Percentiles rank a stretch among this genome's conserved stretches.
Evolutionary conservation across 2,797 vertebrate genomes (phyloP).

Genomic region (Gadopsis marmoratus): DNA sequence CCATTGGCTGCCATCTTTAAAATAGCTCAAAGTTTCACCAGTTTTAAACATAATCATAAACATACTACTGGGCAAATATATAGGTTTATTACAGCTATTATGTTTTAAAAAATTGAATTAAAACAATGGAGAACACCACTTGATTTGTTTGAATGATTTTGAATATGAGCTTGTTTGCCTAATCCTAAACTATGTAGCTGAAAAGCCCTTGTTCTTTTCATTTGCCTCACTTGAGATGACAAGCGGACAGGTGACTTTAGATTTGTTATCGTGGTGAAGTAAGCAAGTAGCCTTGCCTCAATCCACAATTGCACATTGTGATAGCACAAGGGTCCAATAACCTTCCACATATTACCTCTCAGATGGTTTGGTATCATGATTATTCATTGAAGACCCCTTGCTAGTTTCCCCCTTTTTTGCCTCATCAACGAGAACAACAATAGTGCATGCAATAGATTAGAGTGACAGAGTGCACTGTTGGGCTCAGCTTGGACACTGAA

Average conservation of each 20-base stretch:
- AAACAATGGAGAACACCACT: not conserved
- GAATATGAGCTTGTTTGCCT: not conserved
- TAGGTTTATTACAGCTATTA: not conserved
- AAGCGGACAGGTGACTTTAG: not conserved
- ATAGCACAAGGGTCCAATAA: not conserved
- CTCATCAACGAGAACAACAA: conserved; percentile 1
- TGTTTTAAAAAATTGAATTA: not conserved
- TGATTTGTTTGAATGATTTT: not conserved
- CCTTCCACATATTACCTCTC: not conserved
- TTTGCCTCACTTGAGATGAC: conserved; percentile 1
- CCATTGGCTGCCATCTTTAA: too few species aligned
- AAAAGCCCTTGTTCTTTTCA: not conserved
- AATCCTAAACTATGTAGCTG: not conserved
- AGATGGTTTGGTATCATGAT: not conserved
- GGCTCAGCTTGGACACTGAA: not conserved
- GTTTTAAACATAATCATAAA: not conserved
- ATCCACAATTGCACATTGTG: not conserved
- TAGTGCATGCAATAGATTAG: not conserved
- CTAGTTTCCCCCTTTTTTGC: not conserved
- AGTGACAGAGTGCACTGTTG: not conserved
- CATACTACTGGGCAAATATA: not conserved
- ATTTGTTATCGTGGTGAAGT: conserved; percentile 9
- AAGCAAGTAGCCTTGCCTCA: not conserved
- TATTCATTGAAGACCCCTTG: not conserved
- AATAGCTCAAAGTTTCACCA: not conserved